phyloP scores from a whole-genome alignment of 2,113 vertebrate genomes.

The Channa maculata region DNA sequence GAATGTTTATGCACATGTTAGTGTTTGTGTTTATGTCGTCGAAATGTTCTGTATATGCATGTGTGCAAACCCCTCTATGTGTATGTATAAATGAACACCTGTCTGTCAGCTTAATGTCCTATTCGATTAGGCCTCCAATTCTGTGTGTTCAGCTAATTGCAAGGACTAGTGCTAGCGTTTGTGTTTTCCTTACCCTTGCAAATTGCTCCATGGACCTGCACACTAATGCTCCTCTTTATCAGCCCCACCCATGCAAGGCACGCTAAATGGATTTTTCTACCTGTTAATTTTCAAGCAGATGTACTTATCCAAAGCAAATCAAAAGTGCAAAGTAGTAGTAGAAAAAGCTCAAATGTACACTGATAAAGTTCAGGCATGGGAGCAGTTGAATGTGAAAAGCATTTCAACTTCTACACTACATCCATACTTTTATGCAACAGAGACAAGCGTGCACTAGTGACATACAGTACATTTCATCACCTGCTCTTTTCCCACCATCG shows the following conservation, averaged over 20 bases:
- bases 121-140: slow-evolving; percentile 70
- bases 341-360: neutral
- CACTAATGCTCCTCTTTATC: slow-evolving; percentile 61
- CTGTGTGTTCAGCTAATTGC: slow-evolving; percentile 79
- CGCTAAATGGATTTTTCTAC: neutral
- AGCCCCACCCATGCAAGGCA: slow-evolving; percentile 12
- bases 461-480: slow-evolving; percentile 18
- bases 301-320: slow-evolving; percentile 17
- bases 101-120: slow-evolving; percentile 68
- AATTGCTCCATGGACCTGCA: slow-evolving; percentile 59
- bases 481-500: neutral
- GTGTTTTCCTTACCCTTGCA: slow-evolving; percentile 68
- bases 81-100: slow-evolving; percentile 69
- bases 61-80: neutral
- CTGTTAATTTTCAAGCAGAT: slow-evolving; percentile 30
- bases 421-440: neutral
- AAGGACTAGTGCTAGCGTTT: slow-evolving; percentile 52
- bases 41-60: neutral
- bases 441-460: neutral
- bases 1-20: slow-evolving; percentile 6
- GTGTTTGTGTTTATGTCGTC: neutral
- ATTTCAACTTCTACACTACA: too few relatives aligned
- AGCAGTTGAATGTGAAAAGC: neutral
- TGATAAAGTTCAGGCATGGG: neutral
- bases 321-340: slow-evolving; percentile 31